Percentiles rank a stretch among this genome's conserved stretches.
These are phyloP conservation scores for Chrysopilus asiliformis DNA, from an alignment of 2,888 invertebrate genomes.

Conservation along the genomic window DNA sequence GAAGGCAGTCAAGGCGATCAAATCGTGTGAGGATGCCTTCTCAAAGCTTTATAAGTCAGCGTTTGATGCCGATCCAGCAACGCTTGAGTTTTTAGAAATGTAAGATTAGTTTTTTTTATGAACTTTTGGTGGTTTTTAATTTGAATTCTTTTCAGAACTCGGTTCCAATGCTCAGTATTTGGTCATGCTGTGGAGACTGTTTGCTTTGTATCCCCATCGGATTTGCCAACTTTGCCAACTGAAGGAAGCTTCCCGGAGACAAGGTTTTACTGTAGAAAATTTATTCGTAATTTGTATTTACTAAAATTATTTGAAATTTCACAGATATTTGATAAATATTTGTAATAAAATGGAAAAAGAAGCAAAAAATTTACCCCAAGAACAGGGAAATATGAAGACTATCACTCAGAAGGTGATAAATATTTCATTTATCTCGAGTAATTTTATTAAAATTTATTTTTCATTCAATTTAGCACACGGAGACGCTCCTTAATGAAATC, in stretches of 20 bases:
- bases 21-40: constrained; percentile 56
- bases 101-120: constrained; percentile 23
- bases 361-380: constrained; percentile 28
- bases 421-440: background rate
- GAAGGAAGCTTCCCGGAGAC: constrained; percentile 33
- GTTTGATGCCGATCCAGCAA: constrained; percentile 73
- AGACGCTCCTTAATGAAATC: constrained; percentile 45
- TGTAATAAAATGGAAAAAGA: constrained; percentile 31
- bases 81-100: constrained; percentile 59
- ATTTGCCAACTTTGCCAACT: constrained; percentile 28
- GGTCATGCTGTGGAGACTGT: constrained; percentile 33
- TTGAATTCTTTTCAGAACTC: constrained; percentile 17
- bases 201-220: constrained; percentile 33
- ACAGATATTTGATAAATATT: constrained; percentile 21
- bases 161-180: constrained; percentile 32
- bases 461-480: constrained; percentile 35
- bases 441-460: background rate
- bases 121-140: background rate
- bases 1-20: constrained; percentile 57
- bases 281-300: too few relatives aligned
- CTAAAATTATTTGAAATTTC: constrained; percentile 5
- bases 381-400: constrained; percentile 28
- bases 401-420: constrained; percentile 28
- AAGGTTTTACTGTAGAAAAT: constrained; percentile 18
- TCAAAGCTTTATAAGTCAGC: constrained; percentile 67